These are phyloP conservation scores for Clupea harengus DNA, from an alignment of 2,113 vertebrate species.

Conservation along the genomic window DNA sequence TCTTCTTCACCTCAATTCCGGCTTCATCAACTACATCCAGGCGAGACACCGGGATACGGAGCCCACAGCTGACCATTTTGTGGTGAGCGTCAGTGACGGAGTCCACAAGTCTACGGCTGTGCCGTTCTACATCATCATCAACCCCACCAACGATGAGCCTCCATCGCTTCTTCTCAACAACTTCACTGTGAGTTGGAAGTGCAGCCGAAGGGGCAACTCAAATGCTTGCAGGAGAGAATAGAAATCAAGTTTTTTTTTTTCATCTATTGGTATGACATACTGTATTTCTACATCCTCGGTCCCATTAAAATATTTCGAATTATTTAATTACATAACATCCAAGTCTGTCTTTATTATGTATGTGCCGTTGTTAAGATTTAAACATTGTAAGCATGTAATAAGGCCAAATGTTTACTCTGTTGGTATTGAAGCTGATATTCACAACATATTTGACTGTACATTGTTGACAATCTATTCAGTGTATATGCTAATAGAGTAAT, in stretches of 20 bases:
- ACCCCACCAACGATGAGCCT: conserved; percentile 68
- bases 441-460: too few species aligned
- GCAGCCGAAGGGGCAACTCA: not conserved
- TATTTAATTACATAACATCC: not conserved
- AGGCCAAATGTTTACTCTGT: not conserved
- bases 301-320: not conserved
- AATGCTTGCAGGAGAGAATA: not conserved
- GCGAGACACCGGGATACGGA: conserved; percentile 59
- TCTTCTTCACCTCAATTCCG: conserved; percentile 64
- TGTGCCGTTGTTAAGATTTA: not conserved
- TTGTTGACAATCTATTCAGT: too few species aligned
- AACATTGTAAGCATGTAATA: not conserved
- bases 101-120: conserved; percentile 63
- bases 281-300: too few species aligned
- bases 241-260: too few species aligned
- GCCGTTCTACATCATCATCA: conserved; percentile 70
- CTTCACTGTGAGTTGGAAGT: conserved; percentile 57
- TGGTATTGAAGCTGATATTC: not conserved
- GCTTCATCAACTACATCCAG: conserved; percentile 67
- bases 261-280: too few species aligned
- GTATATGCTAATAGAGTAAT: too few species aligned
- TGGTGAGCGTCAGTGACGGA: conserved; percentile 67
- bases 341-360: not conserved
- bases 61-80: conserved; percentile 58
- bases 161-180: conserved; percentile 64